Percentiles rank a stretch among this genome's conserved stretches.
phyloP scores from a whole-genome alignment of 2,113 vertebrate species.

The Tringa solitaria region DNA sequence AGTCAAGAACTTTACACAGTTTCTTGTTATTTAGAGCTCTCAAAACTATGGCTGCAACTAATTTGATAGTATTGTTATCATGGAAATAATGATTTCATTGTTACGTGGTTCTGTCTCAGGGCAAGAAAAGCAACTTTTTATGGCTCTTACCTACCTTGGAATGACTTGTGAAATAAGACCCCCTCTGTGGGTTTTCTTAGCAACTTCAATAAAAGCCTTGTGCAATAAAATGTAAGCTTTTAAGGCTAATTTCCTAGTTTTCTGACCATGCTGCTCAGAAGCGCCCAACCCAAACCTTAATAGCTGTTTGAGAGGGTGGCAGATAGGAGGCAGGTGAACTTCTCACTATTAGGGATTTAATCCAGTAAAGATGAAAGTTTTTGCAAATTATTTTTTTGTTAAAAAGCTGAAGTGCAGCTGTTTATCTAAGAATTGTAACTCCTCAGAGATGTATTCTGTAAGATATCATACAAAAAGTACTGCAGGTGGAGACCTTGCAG shows the following conservation, averaged over 20 bases:
- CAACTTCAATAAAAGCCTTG: not conserved
- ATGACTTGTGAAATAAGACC: not conserved
- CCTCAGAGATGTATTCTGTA: not conserved
- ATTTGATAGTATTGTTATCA: not conserved
- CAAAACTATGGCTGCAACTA: not conserved
- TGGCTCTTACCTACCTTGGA: not conserved
- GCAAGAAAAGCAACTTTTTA: not conserved
- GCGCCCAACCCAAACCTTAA: not conserved
- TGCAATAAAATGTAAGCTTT: not conserved
- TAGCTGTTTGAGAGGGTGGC: not conserved
- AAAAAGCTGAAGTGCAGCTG: not conserved
- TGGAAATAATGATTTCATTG: not conserved
- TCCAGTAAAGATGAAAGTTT: not conserved
- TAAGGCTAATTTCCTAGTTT: not conserved
- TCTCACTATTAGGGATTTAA: not conserved
- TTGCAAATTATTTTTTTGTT: not conserved
- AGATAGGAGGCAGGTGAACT: not conserved
- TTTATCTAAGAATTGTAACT: not conserved
- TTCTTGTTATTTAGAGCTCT: not conserved
- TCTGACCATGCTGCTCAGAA: not conserved
- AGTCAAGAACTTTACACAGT: not conserved
- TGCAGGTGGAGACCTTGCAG: slow-evolving; percentile 1
- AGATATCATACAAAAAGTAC: not conserved
- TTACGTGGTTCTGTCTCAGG: not conserved
- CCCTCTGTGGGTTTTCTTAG: not conserved